Conservation (phyloP, 2,113 vertebrate genomes). For the Hipposideros armiger region DNA sequence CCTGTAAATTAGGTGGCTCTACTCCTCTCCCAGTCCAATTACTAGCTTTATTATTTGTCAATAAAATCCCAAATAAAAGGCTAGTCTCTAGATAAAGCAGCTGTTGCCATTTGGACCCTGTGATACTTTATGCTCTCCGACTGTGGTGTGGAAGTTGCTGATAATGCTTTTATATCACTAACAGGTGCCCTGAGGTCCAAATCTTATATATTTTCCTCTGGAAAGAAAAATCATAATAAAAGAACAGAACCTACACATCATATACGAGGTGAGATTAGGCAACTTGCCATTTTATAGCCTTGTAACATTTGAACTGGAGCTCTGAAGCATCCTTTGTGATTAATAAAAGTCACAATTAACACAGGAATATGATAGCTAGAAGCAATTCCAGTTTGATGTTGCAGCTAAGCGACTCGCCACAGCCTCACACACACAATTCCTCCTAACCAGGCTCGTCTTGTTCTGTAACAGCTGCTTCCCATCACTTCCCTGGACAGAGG, state of each 20-base stretch:
- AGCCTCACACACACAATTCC: neutral
- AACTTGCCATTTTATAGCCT: neutral
- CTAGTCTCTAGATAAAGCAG: constrained; percentile 83
- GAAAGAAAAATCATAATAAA: constrained; percentile 62
- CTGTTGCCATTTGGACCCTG: constrained; percentile 77
- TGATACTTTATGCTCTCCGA: constrained; percentile 67
- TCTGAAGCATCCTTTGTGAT: constrained; percentile 53
- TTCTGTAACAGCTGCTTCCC: neutral
- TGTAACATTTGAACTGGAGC: constrained; percentile 45
- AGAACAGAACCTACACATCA: neutral
- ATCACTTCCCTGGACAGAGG: neutral
- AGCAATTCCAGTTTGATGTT: neutral
- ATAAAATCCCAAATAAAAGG: constrained; percentile 85
- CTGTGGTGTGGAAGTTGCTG: constrained; percentile 75
- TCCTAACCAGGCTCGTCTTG: neutral
- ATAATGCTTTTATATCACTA: constrained; percentile 74
- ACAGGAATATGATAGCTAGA: neutral
- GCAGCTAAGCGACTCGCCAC: neutral
- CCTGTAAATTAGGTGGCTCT: constrained; percentile 85
- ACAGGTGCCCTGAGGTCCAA: constrained; percentile 65
- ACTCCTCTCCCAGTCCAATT: constrained; percentile 84
- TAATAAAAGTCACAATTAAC: constrained; percentile 50
- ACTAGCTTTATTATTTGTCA: constrained; percentile 87
- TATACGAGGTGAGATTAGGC: fast-evolving
- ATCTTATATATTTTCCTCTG: constrained; percentile 23